Conservation (phyloP, 2,113 vertebrate genomes). For the Brachypodius melanocephalos region DNA sequence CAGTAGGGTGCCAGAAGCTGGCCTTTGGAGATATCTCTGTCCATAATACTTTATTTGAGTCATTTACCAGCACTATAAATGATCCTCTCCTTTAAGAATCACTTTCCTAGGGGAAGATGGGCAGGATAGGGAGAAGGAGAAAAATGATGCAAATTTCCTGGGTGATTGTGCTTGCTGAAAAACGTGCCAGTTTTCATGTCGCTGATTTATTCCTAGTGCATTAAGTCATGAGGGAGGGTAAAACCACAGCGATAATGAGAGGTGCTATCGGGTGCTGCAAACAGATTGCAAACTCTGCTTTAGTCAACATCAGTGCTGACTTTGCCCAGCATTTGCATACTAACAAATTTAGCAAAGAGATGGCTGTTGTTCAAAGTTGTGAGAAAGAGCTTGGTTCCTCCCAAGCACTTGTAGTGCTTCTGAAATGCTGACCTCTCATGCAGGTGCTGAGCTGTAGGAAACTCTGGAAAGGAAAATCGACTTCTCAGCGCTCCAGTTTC, state of each 20-base stretch:
- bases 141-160: not conserved
- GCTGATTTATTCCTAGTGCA: not conserved
- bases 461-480: not conserved
- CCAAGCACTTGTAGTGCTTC: rapidly evolving
- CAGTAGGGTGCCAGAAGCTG: not conserved
- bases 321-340: not conserved
- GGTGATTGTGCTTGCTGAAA: not conserved
- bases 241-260: not conserved
- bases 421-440: not conserved
- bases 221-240: constrained; percentile 11
- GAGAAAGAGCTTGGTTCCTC: not conserved
- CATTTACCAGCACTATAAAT: not conserved
- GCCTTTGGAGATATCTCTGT: not conserved
- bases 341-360: not conserved
- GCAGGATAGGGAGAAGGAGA: not conserved
- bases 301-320: not conserved
- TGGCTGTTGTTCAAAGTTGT: not conserved
- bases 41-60: not conserved
- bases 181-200: not conserved
- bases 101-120: not conserved
- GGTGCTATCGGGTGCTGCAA: not conserved
- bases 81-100: not conserved
- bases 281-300: not conserved
- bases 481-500: not conserved
- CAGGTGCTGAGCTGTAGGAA: not conserved